These are phyloP conservation scores for Zaprionus inermis DNA, from an alignment of 1,140 invertebrate genomes.

Conservation along the genomic window DNA sequence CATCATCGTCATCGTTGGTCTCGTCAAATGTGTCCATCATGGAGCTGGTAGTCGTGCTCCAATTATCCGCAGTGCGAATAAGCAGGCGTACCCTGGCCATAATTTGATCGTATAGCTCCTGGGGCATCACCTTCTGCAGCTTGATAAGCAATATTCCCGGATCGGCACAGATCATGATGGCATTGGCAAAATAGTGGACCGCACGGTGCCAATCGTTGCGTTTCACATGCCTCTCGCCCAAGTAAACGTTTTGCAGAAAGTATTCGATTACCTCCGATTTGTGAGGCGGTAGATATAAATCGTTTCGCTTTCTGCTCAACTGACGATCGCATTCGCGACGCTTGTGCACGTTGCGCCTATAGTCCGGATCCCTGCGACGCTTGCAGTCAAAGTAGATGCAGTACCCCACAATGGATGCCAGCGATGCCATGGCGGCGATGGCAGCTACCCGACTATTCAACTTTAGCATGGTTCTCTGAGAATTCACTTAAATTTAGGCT, in stretches of 20 bases:
- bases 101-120: slow-evolving; percentile 11
- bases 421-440: slow-evolving; percentile 10
- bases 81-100: slow-evolving; percentile 12
- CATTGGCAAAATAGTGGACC: slow-evolving; percentile 21
- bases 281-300: neutral
- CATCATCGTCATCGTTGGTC: neutral
- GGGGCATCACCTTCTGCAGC: slow-evolving; percentile 6
- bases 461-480: slow-evolving; percentile 1
- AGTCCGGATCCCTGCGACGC: slow-evolving; percentile 26
- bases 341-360: slow-evolving; percentile 12
- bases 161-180: slow-evolving; percentile 32
- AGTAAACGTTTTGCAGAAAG: slow-evolving; percentile 31
- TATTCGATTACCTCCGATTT: slow-evolving; percentile 14
- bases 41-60: neutral
- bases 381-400: slow-evolving; percentile 37
- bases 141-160: slow-evolving; percentile 12
- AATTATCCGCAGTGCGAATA: slow-evolving; percentile 4
- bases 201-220: slow-evolving; percentile 11
- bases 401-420: slow-evolving; percentile 25
- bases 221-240: slow-evolving; percentile 21
- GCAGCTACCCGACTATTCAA: neutral
- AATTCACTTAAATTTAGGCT: slow-evolving; percentile 1
- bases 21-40: neutral
- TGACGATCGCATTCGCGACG: slow-evolving; percentile 17
- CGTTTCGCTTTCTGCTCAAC: neutral